phyloP scores from a whole-genome alignment of 2,888 invertebrate species.

The Proisotoma minuta region DNA sequence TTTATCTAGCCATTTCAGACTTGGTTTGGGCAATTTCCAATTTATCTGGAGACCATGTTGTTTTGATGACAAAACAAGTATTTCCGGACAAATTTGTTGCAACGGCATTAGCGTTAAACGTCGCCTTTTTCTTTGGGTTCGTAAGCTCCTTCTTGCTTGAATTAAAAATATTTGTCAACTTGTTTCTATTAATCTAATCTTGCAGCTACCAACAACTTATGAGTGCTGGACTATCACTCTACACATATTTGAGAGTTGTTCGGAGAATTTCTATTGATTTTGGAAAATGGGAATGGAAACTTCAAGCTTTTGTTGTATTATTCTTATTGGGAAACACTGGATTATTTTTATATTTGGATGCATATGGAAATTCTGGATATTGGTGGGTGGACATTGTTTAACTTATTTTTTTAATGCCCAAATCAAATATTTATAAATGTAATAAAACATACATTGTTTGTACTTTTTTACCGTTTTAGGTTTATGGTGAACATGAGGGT shows the following conservation, averaged over 20 bases:
- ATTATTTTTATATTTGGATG: constrained; percentile 9
- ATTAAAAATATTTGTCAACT: not conserved
- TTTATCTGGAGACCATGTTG: constrained; percentile 19
- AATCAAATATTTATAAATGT: too few relatives aligned
- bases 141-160: not conserved
- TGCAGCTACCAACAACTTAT: constrained; percentile 26
- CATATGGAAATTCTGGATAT: constrained; percentile 22
- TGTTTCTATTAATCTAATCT: not conserved
- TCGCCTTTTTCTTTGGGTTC: constrained; percentile 29
- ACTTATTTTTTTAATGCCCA: not conserved
- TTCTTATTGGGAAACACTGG: not conserved
- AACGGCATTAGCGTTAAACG: constrained; percentile 13
- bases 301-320: constrained; percentile 7
- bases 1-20: constrained; percentile 27
- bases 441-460: not conserved
- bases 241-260: constrained; percentile 23
- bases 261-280: constrained; percentile 10
- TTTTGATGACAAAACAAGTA: not conserved
- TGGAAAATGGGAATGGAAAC: constrained; percentile 25
- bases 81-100: constrained; percentile 1
- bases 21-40: constrained; percentile 22
- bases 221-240: constrained; percentile 20
- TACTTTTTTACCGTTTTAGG: constrained; percentile 8
- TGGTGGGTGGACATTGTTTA: constrained; percentile 11
- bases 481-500: constrained; percentile 11